Conservation (phyloP, 2,113 vertebrate genomes). For the Crotalus helleri region DNA sequence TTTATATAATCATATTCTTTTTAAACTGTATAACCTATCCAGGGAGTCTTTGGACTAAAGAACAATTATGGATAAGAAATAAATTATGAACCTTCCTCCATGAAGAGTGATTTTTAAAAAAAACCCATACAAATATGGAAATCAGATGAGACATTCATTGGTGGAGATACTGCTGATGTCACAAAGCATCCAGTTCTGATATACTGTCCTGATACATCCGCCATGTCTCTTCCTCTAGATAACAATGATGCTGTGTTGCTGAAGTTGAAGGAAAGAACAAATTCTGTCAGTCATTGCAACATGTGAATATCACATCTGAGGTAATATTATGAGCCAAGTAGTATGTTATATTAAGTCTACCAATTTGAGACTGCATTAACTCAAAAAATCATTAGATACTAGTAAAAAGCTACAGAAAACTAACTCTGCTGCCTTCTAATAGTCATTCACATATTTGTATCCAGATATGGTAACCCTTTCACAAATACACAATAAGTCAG, state of each 20-base stretch:
- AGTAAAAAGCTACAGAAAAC: not conserved
- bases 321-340: not conserved
- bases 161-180: constrained; percentile 12
- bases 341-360: not conserved
- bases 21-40: not conserved
- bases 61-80: not conserved
- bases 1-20: not conserved
- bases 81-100: not conserved
- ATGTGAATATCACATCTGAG: not conserved
- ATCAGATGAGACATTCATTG: not conserved
- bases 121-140: not conserved
- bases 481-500: not conserved
- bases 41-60: not conserved
- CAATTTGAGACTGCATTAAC: not conserved
- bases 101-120: not conserved
- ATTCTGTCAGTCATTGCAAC: not conserved
- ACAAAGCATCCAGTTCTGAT: constrained; percentile 7
- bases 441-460: not conserved
- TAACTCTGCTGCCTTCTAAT: not conserved
- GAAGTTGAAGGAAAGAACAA: not conserved
- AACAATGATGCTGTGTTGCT: not conserved
- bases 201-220: not conserved
- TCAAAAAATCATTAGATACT: not conserved
- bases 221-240: not conserved
- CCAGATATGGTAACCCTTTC: not conserved